These are phyloP conservation scores for Neoitamus cyanurus DNA, from an alignment of 2,888 invertebrate species.

Conservation along the genomic window DNA sequence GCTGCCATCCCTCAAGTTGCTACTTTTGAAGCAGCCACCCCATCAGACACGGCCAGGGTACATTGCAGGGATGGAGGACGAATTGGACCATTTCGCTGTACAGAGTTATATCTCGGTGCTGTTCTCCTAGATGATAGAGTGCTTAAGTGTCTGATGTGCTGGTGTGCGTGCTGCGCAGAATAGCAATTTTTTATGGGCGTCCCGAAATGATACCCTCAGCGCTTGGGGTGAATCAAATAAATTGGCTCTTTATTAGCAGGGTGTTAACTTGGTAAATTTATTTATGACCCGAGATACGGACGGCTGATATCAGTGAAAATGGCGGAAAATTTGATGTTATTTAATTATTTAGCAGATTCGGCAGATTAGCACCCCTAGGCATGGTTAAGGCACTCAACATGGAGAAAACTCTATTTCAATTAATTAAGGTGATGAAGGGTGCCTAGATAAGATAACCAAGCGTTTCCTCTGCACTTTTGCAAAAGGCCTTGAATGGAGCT, in stretches of 20 bases:
- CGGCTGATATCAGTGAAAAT: constrained; percentile 50
- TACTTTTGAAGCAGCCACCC: background rate
- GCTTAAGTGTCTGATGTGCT: constrained; percentile 36
- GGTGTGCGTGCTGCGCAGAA: constrained; percentile 47
- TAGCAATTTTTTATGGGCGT: constrained; percentile 46
- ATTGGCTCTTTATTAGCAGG: constrained; percentile 53
- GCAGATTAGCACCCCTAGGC: constrained; percentile 4
- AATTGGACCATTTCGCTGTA: background rate
- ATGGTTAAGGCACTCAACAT: background rate
- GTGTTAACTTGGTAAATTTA: constrained; percentile 53
- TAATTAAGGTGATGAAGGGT: constrained; percentile 7
- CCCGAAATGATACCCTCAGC: constrained; percentile 37
- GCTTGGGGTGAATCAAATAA: constrained; percentile 52
- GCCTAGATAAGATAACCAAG: constrained; percentile 2
- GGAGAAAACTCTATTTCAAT: background rate
- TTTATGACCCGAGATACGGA: constrained; percentile 46
- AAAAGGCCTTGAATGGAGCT: constrained; percentile 1
- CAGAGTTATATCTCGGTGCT: background rate
- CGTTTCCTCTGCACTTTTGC: background rate
- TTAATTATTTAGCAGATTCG: constrained; percentile 35
- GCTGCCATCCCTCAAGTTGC: constrained; percentile 31
- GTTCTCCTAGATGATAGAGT: constrained; percentile 42
- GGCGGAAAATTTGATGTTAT: constrained; percentile 49
- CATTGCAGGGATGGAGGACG: constrained; percentile 4
- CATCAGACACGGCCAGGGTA: background rate